A percentile compares a stretch with the other conserved stretches of the same genome.
phyloP scores from a whole-genome alignment of 2,113 vertebrate species.

The Centropus unirufus region DNA sequence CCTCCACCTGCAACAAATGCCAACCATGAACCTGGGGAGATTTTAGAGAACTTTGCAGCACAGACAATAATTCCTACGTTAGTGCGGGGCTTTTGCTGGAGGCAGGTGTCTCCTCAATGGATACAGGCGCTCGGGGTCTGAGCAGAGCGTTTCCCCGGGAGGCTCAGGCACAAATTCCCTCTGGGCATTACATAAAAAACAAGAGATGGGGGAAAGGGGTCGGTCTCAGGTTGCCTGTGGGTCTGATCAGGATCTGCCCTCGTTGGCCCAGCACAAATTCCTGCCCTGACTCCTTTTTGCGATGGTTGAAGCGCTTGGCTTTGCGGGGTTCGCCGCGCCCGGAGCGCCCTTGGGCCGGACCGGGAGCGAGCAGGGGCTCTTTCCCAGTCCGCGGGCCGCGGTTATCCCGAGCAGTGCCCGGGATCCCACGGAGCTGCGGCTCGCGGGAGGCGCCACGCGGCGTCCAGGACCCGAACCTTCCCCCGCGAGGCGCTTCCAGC shows the following conservation, averaged over 20 bases:
- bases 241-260: background rate
- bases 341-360: too few relatives aligned
- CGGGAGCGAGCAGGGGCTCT: too few relatives aligned
- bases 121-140: background rate
- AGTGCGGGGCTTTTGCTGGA: background rate
- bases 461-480: too few relatives aligned
- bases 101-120: background rate
- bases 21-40: background rate
- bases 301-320: background rate
- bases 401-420: too few relatives aligned
- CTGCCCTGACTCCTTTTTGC: background rate
- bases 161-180: background rate
- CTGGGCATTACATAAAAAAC: background rate
- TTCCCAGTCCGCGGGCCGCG: too few relatives aligned
- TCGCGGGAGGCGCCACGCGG: too few relatives aligned
- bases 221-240: background rate
- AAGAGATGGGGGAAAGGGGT: background rate
- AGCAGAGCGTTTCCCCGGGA: background rate
- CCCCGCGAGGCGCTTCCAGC: too few relatives aligned
- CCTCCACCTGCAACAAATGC: background rate
- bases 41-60: background rate
- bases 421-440: too few relatives aligned
- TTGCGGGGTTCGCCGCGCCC: background rate
- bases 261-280: background rate
- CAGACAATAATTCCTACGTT: fast-evolving